These are phyloP conservation scores for Myotis vivesi DNA, from an alignment of 2,797 vertebrate genomes.

Conservation along the genomic window DNA sequence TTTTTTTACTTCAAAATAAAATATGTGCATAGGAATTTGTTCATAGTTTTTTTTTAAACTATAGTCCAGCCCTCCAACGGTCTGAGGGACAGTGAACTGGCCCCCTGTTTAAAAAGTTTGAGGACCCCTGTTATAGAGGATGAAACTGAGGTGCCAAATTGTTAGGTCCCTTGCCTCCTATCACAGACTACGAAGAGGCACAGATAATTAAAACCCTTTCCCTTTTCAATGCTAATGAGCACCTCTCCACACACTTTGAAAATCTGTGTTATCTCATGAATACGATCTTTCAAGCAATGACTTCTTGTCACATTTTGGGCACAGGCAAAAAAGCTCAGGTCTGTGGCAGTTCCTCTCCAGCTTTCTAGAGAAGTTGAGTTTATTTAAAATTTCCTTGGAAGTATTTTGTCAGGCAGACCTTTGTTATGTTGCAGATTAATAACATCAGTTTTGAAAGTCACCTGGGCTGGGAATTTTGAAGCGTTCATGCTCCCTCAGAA, in stretches of 20 bases:
- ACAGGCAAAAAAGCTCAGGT: background rate
- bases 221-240: background rate
- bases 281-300: background rate
- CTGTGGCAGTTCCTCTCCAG: background rate
- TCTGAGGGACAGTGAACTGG: too few species aligned
- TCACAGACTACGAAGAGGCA: background rate
- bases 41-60: too few species aligned
- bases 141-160: background rate
- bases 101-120: too few species aligned
- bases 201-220: background rate
- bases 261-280: background rate
- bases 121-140: background rate
- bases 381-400: constrained; percentile 9
- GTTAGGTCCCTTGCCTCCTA: background rate
- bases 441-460: background rate
- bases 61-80: too few species aligned
- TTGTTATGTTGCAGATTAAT: background rate
- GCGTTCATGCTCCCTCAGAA: background rate
- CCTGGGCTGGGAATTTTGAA: constrained; percentile 2
- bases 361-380: background rate
- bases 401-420: background rate
- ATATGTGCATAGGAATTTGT: too few species aligned
- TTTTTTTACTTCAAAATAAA: too few species aligned
- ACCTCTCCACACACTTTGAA: background rate
- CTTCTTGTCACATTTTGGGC: background rate